These are phyloP conservation scores for Dugesia japonica DNA, from an alignment of 2,888 invertebrate species.

Conservation along the genomic window DNA sequence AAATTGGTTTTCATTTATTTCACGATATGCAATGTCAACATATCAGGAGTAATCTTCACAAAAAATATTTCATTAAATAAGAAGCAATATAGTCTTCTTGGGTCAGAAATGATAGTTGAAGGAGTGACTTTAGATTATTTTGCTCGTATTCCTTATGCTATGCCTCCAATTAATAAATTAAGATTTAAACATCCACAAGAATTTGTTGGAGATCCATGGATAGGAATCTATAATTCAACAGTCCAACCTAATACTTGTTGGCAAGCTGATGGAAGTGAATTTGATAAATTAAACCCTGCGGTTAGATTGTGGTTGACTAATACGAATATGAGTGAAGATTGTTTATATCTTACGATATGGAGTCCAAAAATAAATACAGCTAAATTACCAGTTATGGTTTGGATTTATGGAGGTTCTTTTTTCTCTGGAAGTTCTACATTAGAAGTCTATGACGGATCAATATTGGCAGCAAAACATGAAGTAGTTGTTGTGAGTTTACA, in stretches of 20 bases:
- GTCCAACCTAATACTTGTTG: not conserved
- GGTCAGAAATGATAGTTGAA: not conserved
- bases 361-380: not conserved
- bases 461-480: slow-evolving; percentile 32
- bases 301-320: slow-evolving; percentile 17
- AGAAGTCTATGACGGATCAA: slow-evolving; percentile 32
- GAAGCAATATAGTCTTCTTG: not conserved
- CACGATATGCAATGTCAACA: not conserved
- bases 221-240: slow-evolving; percentile 5
- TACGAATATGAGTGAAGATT: slow-evolving; percentile 31
- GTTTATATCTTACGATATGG: slow-evolving; percentile 34
- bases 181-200: slow-evolving; percentile 42
- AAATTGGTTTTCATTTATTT: not conserved
- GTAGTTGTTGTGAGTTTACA: slow-evolving; percentile 36
- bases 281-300: slow-evolving; percentile 20
- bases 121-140: slow-evolving; percentile 39
- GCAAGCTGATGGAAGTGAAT: slow-evolving; percentile 12
- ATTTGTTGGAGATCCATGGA: slow-evolving; percentile 32
- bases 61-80: not conserved
- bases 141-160: slow-evolving; percentile 46
- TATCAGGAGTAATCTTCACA: not conserved
- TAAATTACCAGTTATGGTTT: slow-evolving; percentile 43
- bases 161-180: slow-evolving; percentile 54
- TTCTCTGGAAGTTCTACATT: slow-evolving; percentile 54
- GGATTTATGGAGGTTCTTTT: slow-evolving; percentile 85